A percentile compares a stretch with the other conserved stretches of the same genome.
Conservation (phyloP, 2,113 vertebrate genomes). For the Ptilorrhoa leucosticta region DNA sequence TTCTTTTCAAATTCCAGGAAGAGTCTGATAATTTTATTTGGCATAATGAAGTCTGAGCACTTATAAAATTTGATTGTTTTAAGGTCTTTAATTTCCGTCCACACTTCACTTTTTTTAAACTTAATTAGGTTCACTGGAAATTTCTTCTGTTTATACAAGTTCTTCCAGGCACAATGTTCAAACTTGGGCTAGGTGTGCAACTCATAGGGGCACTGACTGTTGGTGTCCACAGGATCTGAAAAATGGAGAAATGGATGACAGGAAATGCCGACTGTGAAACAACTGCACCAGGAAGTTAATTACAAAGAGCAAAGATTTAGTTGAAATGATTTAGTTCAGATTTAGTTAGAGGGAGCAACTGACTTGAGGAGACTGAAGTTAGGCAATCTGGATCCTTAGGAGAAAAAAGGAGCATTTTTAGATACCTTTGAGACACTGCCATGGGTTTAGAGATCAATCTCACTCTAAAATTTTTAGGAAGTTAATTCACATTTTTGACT, state of each 20-base stretch:
- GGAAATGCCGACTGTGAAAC: not conserved
- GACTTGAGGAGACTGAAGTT: not conserved
- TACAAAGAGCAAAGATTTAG: not conserved
- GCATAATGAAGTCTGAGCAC: not conserved
- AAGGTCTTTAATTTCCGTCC: not conserved
- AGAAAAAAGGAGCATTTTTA: not conserved
- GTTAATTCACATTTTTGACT: not conserved
- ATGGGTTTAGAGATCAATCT: not conserved
- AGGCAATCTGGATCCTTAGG: not conserved
- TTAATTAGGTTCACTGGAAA: not conserved
- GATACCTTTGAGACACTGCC: accelerated
- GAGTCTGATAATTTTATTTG: conserved; percentile 2
- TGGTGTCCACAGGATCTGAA: not conserved
- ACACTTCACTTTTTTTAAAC: not conserved
- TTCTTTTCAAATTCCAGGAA: conserved; percentile 38
- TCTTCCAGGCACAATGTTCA: not conserved
- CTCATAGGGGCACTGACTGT: not conserved
- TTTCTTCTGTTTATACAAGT: not conserved
- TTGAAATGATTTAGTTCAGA: too few relatives aligned
- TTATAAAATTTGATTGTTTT: not conserved
- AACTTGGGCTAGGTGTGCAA: accelerated
- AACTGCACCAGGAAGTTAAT: not conserved
- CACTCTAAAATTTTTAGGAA: not conserved
- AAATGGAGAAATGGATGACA: not conserved
- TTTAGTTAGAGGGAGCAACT: not conserved